These are phyloP conservation scores for Dromaius novaehollandiae DNA, from an alignment of 2,113 vertebrate species.

Conservation along the genomic window DNA sequence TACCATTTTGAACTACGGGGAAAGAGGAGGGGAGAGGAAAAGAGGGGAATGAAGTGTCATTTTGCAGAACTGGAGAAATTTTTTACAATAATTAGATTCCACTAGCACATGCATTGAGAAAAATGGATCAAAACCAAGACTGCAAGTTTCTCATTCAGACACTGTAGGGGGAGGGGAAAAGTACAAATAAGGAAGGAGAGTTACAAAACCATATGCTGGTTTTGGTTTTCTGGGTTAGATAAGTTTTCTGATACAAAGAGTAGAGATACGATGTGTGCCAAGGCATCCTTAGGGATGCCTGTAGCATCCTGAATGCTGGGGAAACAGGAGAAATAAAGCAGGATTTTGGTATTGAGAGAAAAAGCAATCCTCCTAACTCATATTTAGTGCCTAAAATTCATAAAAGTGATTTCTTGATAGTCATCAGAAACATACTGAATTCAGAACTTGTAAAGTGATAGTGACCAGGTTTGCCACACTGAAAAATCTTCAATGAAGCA, in stretches of 20 bases:
- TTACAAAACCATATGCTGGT: background rate
- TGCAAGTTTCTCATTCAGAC: background rate
- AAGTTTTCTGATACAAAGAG: background rate
- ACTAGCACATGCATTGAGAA: background rate
- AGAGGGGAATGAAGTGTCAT: background rate
- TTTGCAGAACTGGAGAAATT: background rate
- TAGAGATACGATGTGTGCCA: accelerated
- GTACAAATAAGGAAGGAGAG: background rate
- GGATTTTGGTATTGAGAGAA: background rate
- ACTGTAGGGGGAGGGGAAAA: background rate
- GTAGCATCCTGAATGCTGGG: background rate
- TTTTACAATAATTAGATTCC: background rate
- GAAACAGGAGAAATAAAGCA: background rate
- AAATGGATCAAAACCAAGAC: background rate
- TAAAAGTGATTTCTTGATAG: background rate
- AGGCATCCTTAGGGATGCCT: background rate
- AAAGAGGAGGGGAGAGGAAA: background rate
- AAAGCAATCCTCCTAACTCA: background rate
- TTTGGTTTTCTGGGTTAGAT: background rate
- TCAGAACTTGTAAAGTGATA: background rate
- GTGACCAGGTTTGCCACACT: background rate
- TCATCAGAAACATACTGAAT: background rate
- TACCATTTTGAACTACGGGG: background rate
- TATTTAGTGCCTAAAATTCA: background rate
- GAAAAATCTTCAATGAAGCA: background rate